Base-by-base conservation (phyloP, 2,888 invertebrate species). In the Megalurothrips usitatus region DNA sequence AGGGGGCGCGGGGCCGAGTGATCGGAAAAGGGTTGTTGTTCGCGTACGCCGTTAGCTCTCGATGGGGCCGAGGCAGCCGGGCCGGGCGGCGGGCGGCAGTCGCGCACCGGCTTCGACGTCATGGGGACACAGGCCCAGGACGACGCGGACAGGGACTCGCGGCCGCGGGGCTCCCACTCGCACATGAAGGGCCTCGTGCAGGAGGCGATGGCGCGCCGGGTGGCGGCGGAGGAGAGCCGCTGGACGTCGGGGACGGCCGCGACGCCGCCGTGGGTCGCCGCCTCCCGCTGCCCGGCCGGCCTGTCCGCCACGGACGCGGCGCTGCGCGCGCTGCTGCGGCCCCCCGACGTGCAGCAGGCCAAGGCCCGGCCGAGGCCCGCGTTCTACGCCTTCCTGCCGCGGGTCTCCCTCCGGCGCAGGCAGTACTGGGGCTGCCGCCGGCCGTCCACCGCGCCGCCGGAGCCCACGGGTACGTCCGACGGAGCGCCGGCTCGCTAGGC, bases 151-250 rank as follows among this genome's bases (percentile, higher is more conserved):
- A 43, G 34, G 3, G 34, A 6, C 34, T 43, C 58, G 58, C 12
- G 6, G 17, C 58, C 58, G 19, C 17, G 58, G 19, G 58, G 6
- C 14, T n/a, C n/a, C 12, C n/a, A 17, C 58, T n/a, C n/a, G 14
- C 58, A 58, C 68, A 26, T 75, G 68, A 75, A 75, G 68, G 68
- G 12, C 68, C 68, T 75, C 23, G 68, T 75, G 68, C 23, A n/a
- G 12, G 68, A 75, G 68, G 68, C 68, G 23, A 26, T 75, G 68
- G 68, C 68, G 68, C 68, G 68, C 11, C 68, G 68, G 23, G 68
- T 26, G 26, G 68, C 68, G 26, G 58, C 58, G 19, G 58, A 58
- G 17, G 17, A 19, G 68, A 26, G 23, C 9, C 68, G 6, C 68
- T 12, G 68, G 26, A 12, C 68, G 12, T 23, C 23, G 68, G 23